Conservation (phyloP, 1,140 invertebrate genomes). For the Pogonus chalceus region DNA sequence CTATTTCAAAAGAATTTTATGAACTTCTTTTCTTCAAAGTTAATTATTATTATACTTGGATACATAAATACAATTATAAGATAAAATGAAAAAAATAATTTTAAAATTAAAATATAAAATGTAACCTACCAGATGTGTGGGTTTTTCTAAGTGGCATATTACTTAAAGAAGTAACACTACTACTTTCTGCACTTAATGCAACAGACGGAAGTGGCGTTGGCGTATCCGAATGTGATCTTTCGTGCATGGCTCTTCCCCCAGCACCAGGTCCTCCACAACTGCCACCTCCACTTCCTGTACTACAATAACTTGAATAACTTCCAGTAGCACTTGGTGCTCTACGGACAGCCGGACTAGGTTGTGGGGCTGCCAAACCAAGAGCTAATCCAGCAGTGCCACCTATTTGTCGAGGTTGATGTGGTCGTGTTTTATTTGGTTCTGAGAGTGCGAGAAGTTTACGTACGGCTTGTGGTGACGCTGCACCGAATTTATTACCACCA, state of each 20-base stretch:
- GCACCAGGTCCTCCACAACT: conserved; percentile 14
- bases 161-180: conserved; percentile 85
- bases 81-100: not conserved
- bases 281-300: conserved; percentile 13
- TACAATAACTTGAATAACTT: conserved; percentile 34
- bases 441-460: conserved; percentile 84
- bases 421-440: conserved; percentile 76
- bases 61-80: no score
- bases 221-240: conserved; percentile 84
- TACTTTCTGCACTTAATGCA: conserved; percentile 86
- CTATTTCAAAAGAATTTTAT: no score
- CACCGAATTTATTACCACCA: conserved; percentile 52
- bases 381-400: conserved; percentile 40
- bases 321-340: conserved; percentile 34
- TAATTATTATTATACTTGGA: no score
- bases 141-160: conserved; percentile 83
- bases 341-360: conserved; percentile 40
- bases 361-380: conserved; percentile 37
- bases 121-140: conserved; percentile 61
- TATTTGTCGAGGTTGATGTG: conserved; percentile 66
- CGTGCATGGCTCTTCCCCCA: conserved; percentile 55
- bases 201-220: conserved; percentile 74
- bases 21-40: no score
- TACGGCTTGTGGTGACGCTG: conserved; percentile 91
- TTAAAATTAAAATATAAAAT: conserved; percentile 12